Conservation (phyloP, 92 coral and sea anemone genomes). For the Anthopleura xanthogrammica region DNA sequence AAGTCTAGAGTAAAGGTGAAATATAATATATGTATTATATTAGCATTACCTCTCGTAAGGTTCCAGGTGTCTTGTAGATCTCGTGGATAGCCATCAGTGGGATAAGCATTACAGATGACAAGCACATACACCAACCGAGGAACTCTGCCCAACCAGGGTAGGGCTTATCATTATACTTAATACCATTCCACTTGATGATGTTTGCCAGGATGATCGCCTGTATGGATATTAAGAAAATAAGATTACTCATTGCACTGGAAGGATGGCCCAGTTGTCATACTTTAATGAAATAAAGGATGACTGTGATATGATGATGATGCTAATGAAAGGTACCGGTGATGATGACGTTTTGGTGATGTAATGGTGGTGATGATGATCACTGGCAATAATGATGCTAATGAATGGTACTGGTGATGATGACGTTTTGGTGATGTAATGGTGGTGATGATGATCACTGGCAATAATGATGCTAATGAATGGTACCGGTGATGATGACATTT, state of each 20-base stretch:
- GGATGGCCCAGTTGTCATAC: no score
- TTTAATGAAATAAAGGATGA: not conserved
- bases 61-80: constrained; percentile 68
- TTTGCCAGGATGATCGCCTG: constrained; percentile 68
- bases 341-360: no score
- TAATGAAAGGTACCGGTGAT: no score
- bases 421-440: no score
- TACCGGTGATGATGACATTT: no score
- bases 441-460: no score
- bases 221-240: not conserved
- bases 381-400: no score
- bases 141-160: constrained; percentile 89
- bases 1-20: no score
- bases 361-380: no score
- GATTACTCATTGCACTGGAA: not conserved
- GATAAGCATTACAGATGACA: constrained; percentile 49
- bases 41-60: constrained; percentile 44
- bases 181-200: constrained; percentile 72
- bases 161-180: constrained; percentile 42
- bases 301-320: not conserved
- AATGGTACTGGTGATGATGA: no score
- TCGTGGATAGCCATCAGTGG: constrained; percentile 73
- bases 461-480: no score
- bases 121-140: constrained; percentile 69
- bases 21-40: no score